Base-by-base conservation (phyloP, 2,888 invertebrate species). In the Melanotus villosus region DNA sequence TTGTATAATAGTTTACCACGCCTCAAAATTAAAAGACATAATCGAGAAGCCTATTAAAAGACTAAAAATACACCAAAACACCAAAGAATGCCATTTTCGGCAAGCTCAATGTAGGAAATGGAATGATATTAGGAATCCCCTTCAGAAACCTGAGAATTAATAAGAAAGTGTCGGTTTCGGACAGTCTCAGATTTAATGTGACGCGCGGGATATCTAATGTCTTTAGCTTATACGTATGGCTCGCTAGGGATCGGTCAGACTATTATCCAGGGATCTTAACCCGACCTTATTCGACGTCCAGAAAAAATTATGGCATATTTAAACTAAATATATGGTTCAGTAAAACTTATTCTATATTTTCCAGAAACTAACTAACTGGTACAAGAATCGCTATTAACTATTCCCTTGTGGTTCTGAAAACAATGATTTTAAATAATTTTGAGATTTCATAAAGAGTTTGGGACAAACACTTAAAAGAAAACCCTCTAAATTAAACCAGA, bases 171-270 rank as follows among this genome's bases (percentile, higher is more conserved):
- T 45, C 45, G 38, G 45, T 36, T 65, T 38, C 23, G 26, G 26
- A 57, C 47, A 45, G 16, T 38, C 57, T 36, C 34, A 65, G 47
- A 65, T 57, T 65, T 76, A 79, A 80, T 79, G 78, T 71, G 75
- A 75, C 79, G 74, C 79, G 59, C 68, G 80, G 80, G 80, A 78
- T 71, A 72, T 71, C 75, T 76, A 77, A 77, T 74, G 78, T 78
- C 78, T 76, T 77, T 75, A 71, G 75, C 68, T 68, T 73, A 77
- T 79, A 79, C 76, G 72, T 79, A 79, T 73, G 59, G 75, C 77
- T 72, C 78, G 70, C 71, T 59, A 43, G 78, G 76, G 77, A 76
- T 73, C 64, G 68, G 68, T 66, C 71, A 68, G 72, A 73, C 74
- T 75, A 74, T 75, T 75, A 76, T 75, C 76, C 66, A 50, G 71